These are phyloP conservation scores for Morone chrysops DNA, from an alignment of 2,113 vertebrate genomes.

Conservation along the genomic window DNA sequence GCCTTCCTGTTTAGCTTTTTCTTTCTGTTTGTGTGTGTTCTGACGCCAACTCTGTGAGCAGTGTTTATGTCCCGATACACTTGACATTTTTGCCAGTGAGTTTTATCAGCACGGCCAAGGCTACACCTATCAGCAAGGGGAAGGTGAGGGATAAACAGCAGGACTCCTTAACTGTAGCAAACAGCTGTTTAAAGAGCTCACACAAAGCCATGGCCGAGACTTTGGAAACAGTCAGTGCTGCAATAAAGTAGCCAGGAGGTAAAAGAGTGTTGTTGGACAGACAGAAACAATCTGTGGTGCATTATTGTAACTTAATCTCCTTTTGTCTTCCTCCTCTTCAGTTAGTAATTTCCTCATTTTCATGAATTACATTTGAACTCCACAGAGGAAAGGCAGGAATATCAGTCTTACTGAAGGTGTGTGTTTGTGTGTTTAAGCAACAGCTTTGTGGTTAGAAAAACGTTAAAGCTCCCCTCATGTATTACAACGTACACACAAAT, in stretches of 20 bases:
- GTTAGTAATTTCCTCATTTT: background rate
- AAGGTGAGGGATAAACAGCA: slow-evolving; percentile 36
- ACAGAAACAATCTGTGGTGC: background rate
- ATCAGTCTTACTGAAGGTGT: background rate
- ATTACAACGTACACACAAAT: too few relatives aligned
- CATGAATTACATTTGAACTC: background rate
- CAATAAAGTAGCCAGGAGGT: background rate
- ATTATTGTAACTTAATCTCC: background rate
- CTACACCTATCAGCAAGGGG: slow-evolving; percentile 12
- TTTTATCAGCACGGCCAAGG: slow-evolving; percentile 62
- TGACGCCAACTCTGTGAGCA: slow-evolving; percentile 13
- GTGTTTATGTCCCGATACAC: slow-evolving; percentile 60
- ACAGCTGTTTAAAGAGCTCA: slow-evolving; percentile 32
- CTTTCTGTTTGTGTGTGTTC: slow-evolving; percentile 33
- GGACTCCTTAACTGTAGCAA: background rate
- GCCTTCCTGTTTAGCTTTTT: slow-evolving; percentile 74
- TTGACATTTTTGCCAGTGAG: slow-evolving; percentile 46
- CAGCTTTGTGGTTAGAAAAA: too few relatives aligned
- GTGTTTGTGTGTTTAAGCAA: too few relatives aligned
- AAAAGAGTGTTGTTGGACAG: background rate
- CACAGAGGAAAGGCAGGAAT: background rate
- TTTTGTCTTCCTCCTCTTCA: background rate
- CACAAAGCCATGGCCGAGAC: slow-evolving; percentile 1
- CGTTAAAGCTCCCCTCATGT: too few relatives aligned
- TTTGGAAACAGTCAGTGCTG: background rate